Percentiles rank a stretch among this genome's conserved stretches.
phyloP scores from a whole-genome alignment of 2,113 vertebrate genomes.

The Potamarius usumacintae region DNA sequence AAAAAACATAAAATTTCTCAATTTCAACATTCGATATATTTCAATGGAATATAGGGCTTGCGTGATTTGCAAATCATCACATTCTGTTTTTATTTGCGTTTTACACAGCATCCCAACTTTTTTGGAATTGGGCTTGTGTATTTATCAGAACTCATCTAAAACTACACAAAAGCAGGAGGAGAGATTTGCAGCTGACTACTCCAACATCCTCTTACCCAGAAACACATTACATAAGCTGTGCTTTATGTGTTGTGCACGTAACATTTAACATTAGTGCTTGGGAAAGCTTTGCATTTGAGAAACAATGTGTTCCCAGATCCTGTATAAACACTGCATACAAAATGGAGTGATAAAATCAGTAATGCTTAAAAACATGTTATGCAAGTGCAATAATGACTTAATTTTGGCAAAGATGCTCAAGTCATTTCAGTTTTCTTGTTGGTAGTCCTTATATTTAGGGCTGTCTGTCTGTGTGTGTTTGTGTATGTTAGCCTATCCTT shows the following conservation, averaged over 20 bases:
- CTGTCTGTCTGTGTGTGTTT: slow-evolving; percentile 30
- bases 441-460: neutral
- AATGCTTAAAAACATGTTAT: slow-evolving; percentile 27
- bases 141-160: neutral
- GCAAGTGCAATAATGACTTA: slow-evolving; percentile 7
- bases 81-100: too few species aligned
- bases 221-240: neutral
- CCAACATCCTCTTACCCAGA: neutral
- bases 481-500: slow-evolving; percentile 84
- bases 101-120: too few species aligned
- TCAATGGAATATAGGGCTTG: too few species aligned
- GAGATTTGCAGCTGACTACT: neutral
- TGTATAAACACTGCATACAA: slow-evolving; percentile 36
- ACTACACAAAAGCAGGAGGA: neutral
- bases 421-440: slow-evolving; percentile 20
- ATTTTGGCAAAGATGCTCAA: slow-evolving; percentile 18
- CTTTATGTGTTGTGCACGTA: neutral
- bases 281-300: neutral
- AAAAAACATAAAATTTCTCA: too few species aligned
- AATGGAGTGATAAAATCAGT: slow-evolving; percentile 30
- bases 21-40: too few species aligned
- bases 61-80: too few species aligned
- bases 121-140: neutral
- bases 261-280: slow-evolving; percentile 4
- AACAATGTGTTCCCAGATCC: neutral